These are phyloP conservation scores for Anoura caudifer DNA, from an alignment of 2,113 vertebrate genomes.

Conservation along the genomic window DNA sequence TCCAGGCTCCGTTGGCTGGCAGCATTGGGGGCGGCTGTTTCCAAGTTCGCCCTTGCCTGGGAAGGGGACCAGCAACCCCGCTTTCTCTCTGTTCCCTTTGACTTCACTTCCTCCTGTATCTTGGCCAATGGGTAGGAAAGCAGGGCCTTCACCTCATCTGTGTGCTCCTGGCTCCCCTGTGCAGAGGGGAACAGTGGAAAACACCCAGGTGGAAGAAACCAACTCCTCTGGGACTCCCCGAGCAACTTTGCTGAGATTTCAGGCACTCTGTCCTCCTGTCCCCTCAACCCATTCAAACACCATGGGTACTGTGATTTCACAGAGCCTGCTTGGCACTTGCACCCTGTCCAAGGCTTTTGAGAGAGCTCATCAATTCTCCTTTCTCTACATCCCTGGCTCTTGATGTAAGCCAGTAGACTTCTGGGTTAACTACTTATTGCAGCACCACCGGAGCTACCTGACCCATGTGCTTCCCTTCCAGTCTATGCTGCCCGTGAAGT, in stretches of 20 bases:
- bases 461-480: no score
- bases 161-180: not conserved
- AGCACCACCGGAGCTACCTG: no score
- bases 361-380: not conserved
- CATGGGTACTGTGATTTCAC: not conserved
- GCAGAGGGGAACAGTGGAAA: not conserved
- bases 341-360: not conserved
- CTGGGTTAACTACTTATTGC: not conserved
- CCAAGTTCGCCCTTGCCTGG: not conserved
- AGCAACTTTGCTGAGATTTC: not conserved
- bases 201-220: not conserved
- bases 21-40: not conserved
- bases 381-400: not conserved
- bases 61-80: not conserved
- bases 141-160: not conserved
- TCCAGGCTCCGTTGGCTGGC: not conserved
- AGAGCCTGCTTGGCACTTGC: not conserved
- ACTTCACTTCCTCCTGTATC: not conserved
- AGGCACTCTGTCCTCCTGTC: not conserved
- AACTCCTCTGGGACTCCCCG: rapidly evolving
- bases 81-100: not conserved
- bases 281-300: not conserved
- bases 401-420: not conserved
- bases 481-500: no score
- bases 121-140: not conserved